Evolutionary conservation across 2,797 vertebrate species (phyloP), one percentile per base, ranked within the genome.

Genomic region (Carapus acus): DNA sequence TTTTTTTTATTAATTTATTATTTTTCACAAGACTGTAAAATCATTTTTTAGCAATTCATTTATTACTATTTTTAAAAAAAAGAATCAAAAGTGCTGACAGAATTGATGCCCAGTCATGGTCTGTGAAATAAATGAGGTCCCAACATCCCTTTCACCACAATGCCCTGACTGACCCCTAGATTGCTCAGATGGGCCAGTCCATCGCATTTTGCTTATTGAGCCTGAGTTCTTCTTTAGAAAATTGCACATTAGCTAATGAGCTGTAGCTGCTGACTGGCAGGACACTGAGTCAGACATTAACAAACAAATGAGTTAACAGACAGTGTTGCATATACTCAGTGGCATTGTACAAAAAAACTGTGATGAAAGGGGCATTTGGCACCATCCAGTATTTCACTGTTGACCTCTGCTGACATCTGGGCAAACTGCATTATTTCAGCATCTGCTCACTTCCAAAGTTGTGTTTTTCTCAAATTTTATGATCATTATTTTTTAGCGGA

Each of bases 191-290:
- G 65, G 20, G 44, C 57, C 58, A 58, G 15, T 15, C 72, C 71
- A 61, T 45, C 43, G 44, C 6, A 54, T n/a, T n/a, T n/a, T n/a
- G 64, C 49, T 46, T 45, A 64, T 73, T 75, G 62, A 54, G 69
- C 75, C 75, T 71, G 65, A 80, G 78, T 68, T 65, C 43, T 31
- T 55, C 59, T 58, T 72, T 29, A 29, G 49, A 1, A 27, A 38
- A 53, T 49, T 33, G 4, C 52, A 58, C 77, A 77, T 82, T 70
- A 80, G 67, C 59, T 80, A 60, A 79, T 74, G 65, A 76, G 65
- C 51, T 36, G 24, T 6, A 73, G 75, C 66, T 69, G 73, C 69
- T 62, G 77, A 74, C 72, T 52, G 24, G 23, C 54, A 68, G 69
- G 31, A 61, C 29, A 60, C 41, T 11, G 53, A 75, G 44, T 66